A percentile compares a stretch with the other conserved stretches of the same genome.
phyloP scores from a whole-genome alignment of 2,888 invertebrate genomes.

The Nymphalis urticae region DNA sequence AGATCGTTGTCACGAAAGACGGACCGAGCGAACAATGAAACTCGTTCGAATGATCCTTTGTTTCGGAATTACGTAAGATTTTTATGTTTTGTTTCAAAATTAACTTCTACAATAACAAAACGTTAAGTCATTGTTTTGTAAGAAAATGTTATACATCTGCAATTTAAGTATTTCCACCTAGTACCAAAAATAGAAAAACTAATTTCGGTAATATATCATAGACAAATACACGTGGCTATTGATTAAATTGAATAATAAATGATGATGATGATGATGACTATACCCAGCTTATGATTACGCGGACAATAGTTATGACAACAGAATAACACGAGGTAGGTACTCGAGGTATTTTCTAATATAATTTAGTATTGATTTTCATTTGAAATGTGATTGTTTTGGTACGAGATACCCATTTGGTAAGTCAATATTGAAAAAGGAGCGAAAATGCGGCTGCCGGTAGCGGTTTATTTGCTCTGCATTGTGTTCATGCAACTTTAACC shows the following conservation, averaged over 20 bases:
- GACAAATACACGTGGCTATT: too few species aligned
- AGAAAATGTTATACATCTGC: not conserved
- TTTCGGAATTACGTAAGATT: conserved; percentile 17
- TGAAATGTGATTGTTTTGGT: conserved; percentile 12
- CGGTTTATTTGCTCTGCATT: conserved; percentile 69
- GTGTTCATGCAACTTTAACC: conserved; percentile 74
- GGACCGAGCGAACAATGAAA: conserved; percentile 44
- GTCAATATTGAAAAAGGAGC: conserved; percentile 61
- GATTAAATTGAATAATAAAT: too few species aligned
- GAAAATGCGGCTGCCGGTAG: conserved; percentile 54
- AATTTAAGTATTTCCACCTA: not conserved
- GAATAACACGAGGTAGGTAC: not conserved
- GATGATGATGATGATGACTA: too few species aligned
- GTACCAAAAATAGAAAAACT: too few species aligned
- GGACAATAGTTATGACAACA: not conserved
- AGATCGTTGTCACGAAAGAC: conserved; percentile 36
- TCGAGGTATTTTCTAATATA: not conserved
- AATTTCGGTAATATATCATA: too few species aligned
- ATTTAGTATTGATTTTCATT: conserved; percentile 2
- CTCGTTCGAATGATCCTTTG: conserved; percentile 43
- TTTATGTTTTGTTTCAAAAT: conserved; percentile 5
- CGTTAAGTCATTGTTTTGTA: not conserved
- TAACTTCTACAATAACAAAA: not conserved
- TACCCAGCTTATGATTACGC: not conserved
- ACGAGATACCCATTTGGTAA: conserved; percentile 49